These are phyloP conservation scores for Mesitornis unicolor DNA, from an alignment of 2,113 vertebrate species.

Conservation along the genomic window DNA sequence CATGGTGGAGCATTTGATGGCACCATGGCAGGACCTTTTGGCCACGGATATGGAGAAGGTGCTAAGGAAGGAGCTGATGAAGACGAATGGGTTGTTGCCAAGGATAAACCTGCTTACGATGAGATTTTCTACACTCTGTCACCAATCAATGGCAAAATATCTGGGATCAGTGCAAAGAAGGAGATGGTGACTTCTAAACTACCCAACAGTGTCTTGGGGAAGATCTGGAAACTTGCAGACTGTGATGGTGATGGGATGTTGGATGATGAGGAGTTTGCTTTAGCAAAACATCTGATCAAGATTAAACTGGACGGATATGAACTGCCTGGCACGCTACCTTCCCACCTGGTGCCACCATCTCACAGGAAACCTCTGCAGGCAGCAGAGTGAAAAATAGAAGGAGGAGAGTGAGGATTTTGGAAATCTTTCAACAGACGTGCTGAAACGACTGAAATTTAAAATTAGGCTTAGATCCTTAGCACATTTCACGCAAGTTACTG, in stretches of 20 bases:
- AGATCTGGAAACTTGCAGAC: slow-evolving; percentile 97
- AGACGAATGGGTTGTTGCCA: slow-evolving; percentile 93
- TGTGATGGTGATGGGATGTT: slow-evolving; percentile 92
- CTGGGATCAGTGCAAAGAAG: slow-evolving; percentile 92
- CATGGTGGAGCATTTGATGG: slow-evolving; percentile 94
- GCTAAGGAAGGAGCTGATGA: slow-evolving; percentile 89
- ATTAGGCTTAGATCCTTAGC: neutral
- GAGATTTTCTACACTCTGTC: slow-evolving; percentile 96
- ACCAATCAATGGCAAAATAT: slow-evolving; percentile 93
- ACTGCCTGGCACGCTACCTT: slow-evolving; percentile 85
- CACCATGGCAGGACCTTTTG: slow-evolving; percentile 90
- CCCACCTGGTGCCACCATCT: slow-evolving; percentile 88
- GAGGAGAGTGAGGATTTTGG: slow-evolving; percentile 38
- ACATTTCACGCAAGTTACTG: neutral
- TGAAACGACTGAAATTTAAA: neutral
- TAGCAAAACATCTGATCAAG: slow-evolving; percentile 96
- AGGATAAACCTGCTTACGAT: slow-evolving; percentile 93
- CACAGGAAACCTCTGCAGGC: slow-evolving; percentile 86
- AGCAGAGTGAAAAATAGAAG: slow-evolving; percentile 71
- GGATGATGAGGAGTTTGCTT: slow-evolving; percentile 94
- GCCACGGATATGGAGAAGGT: slow-evolving; percentile 92
- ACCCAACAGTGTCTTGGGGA: slow-evolving; percentile 93
- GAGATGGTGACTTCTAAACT: slow-evolving; percentile 96
- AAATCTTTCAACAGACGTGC: neutral
- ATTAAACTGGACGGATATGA: slow-evolving; percentile 94